Conservation (phyloP, 1,140 invertebrate genomes). For the Aphaenogaster floridana region DNA sequence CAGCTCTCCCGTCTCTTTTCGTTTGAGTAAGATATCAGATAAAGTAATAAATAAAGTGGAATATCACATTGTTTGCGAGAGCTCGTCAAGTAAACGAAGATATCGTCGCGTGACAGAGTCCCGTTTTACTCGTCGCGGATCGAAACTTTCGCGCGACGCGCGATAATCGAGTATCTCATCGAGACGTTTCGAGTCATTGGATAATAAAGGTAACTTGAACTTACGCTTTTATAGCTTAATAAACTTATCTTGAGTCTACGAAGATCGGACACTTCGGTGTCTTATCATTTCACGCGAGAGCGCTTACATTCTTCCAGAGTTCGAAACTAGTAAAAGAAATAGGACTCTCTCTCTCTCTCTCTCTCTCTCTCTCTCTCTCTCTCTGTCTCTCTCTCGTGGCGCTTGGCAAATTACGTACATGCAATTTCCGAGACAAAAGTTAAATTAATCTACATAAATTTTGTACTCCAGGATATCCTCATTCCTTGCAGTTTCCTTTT, state of each 20-base stretch:
- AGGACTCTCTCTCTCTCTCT: not conserved
- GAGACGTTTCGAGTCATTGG: not conserved
- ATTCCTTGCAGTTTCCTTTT: not conserved
- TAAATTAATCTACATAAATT: slow-evolving; percentile 38
- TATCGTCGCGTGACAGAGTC: not conserved
- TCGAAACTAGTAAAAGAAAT: slow-evolving; percentile 26
- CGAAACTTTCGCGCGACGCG: not conserved
- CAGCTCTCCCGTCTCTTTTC: not conserved
- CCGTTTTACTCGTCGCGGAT: not conserved
- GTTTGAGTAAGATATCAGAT: not conserved
- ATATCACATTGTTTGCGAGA: not conserved
- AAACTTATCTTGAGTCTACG: slow-evolving; percentile 17
- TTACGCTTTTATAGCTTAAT: not conserved
- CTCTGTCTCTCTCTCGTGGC: not conserved
- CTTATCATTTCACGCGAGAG: slow-evolving; percentile 6
- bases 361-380: not conserved
- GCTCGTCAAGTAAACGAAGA: not conserved
- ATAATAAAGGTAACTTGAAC: not conserved
- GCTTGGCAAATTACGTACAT: not conserved
- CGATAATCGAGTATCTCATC: slow-evolving; percentile 7
- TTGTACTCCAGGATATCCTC: not conserved
- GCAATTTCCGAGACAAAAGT: slow-evolving; percentile 24
- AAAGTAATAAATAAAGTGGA: slow-evolving; percentile 19
- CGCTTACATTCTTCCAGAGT: not conserved
- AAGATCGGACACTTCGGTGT: not conserved